These are phyloP conservation scores for Epirrita christyi DNA, from an alignment of 2,888 invertebrate species.

Conservation along the genomic window DNA sequence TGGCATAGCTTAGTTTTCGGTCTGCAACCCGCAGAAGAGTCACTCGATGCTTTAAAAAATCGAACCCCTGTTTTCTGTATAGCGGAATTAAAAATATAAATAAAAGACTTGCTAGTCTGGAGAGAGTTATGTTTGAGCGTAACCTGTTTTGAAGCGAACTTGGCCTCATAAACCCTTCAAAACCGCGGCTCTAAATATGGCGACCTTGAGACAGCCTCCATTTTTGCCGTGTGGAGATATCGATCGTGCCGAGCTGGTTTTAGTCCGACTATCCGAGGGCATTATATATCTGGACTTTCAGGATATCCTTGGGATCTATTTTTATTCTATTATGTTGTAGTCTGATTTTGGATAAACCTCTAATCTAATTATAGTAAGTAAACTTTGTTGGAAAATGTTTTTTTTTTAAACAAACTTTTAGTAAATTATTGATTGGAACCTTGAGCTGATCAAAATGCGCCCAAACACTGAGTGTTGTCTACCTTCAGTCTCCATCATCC, in stretches of 20 bases:
- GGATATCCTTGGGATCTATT: not conserved
- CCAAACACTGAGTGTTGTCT: too few relatives aligned
- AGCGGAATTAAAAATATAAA: too few relatives aligned
- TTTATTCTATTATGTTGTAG: not conserved
- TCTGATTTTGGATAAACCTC: not conserved
- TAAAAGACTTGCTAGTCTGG: not conserved
- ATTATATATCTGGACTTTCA: slow-evolving; percentile 8
- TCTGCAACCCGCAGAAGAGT: too few relatives aligned
- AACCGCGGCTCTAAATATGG: slow-evolving; percentile 12
- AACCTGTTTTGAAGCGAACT: not conserved
- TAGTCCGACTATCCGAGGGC: slow-evolving; percentile 26
- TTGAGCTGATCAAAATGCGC: too few relatives aligned
- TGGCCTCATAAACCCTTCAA: not conserved
- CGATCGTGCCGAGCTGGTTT: slow-evolving; percentile 26
- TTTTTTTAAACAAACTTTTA: too few relatives aligned
- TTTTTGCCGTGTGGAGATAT: slow-evolving; percentile 27
- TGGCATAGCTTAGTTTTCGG: too few relatives aligned
- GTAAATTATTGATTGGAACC: too few relatives aligned
- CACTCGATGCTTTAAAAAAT: too few relatives aligned
- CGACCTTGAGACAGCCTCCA: slow-evolving; percentile 38
- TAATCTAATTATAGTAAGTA: not conserved
- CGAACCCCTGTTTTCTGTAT: too few relatives aligned
- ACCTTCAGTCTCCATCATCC: too few relatives aligned
- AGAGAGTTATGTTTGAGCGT: too few relatives aligned
- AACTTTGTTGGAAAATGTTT: too few relatives aligned